phyloP scores from a whole-genome alignment of 2,888 invertebrate genomes.

The Hipparchia sbordonii region DNA sequence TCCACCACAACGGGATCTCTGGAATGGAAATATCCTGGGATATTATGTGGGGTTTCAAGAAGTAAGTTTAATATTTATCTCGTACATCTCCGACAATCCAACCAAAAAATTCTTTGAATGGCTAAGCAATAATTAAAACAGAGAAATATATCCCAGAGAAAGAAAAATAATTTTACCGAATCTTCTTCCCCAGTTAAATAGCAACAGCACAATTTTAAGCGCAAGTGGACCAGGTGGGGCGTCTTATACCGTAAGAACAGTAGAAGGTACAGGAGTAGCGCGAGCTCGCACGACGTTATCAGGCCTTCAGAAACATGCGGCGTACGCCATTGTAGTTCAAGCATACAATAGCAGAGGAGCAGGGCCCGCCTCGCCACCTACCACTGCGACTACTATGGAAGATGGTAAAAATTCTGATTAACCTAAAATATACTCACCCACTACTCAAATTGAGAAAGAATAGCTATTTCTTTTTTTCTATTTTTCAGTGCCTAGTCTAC shows the following conservation, averaged over 20 bases:
- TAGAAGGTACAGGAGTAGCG: constrained; percentile 89
- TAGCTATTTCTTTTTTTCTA: not conserved
- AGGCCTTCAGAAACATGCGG: constrained; percentile 89
- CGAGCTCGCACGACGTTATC: constrained; percentile 85
- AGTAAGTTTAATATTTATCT: constrained; percentile 55
- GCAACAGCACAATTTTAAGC: constrained; percentile 72
- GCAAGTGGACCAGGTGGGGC: constrained; percentile 76
- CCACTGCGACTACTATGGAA: constrained; percentile 91
- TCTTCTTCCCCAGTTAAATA: constrained; percentile 60
- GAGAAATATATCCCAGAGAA: not conserved
- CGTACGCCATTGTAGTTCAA: constrained; percentile 92
- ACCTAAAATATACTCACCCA: not conserved
- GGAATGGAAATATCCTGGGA: constrained; percentile 94
- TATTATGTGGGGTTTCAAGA: constrained; percentile 94
- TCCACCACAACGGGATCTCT: constrained; percentile 91
- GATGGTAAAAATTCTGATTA: constrained; percentile 67
- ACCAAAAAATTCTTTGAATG: too few species aligned
- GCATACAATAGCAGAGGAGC: constrained; percentile 94
- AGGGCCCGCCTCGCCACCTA: constrained; percentile 91
- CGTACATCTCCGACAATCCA: too few species aligned
- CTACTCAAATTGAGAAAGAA: not conserved
- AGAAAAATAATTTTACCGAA: not conserved
- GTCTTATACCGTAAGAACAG: constrained; percentile 89
- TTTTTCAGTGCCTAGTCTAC: constrained; percentile 90
- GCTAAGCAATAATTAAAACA: too few species aligned